Evolutionary conservation across 2,113 vertebrate species (phyloP).

Genomic region (Austrofundulus limnaeus): DNA sequence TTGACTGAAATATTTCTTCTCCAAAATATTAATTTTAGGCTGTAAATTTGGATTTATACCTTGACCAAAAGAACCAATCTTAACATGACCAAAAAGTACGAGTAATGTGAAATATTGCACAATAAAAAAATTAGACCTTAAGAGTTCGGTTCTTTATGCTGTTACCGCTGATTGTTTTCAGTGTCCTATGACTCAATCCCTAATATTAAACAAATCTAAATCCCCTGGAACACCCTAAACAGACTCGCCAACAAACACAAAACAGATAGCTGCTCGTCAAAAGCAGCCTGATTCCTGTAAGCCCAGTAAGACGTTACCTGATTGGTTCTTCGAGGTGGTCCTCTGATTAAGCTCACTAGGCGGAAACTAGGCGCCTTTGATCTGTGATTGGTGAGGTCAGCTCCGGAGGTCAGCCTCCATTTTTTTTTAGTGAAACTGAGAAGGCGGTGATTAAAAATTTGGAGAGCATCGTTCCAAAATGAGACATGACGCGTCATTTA

Average conservation of each 20-base stretch:
- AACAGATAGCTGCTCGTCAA: slow-evolving; percentile 34
- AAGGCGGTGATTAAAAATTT: slow-evolving; percentile 54
- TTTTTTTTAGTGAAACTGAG: slow-evolving; percentile 51
- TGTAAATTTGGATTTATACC: slow-evolving; percentile 9
- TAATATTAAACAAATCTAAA: slow-evolving; percentile 28
- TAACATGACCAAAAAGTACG: not conserved
- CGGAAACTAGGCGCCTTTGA: slow-evolving; percentile 56
- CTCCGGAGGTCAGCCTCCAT: slow-evolving; percentile 50
- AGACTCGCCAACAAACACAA: slow-evolving; percentile 23
- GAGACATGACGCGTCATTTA: slow-evolving; percentile 57
- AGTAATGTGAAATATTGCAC: not conserved
- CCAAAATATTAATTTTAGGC: not conserved
- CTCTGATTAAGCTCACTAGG: slow-evolving; percentile 60
- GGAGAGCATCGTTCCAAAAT: slow-evolving; percentile 54
- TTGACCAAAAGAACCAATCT: not conserved
- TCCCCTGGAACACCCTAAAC: slow-evolving; percentile 19
- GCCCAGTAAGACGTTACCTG: slow-evolving; percentile 58
- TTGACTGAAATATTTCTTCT: slow-evolving; percentile 24
- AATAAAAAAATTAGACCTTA: not conserved
- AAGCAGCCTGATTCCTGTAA: slow-evolving; percentile 45
- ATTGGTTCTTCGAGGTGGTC: slow-evolving; percentile 69
- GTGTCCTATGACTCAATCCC: not conserved
- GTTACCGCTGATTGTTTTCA: slow-evolving; percentile 6
- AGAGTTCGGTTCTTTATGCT: not conserved
- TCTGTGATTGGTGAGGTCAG: slow-evolving; percentile 65